Evolutionary conservation across 2,113 vertebrate genomes (phyloP).

Genomic region (Sula dactylatra): DNA sequence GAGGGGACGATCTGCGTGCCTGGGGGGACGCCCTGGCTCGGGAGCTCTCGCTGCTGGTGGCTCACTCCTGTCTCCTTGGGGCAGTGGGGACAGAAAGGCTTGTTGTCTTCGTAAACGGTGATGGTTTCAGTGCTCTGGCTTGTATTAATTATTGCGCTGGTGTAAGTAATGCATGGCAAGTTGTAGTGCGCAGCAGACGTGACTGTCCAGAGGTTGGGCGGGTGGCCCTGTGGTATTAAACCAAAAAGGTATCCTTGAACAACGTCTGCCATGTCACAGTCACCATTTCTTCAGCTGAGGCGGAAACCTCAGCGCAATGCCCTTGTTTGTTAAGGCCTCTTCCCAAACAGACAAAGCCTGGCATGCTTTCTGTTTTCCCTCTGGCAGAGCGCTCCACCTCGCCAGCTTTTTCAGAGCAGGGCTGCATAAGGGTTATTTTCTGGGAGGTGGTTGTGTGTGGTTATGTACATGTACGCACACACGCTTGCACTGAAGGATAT

Average conservation of each 20-base stretch:
- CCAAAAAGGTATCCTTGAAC: not conserved
- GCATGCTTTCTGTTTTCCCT: not conserved
- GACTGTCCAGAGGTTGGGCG: not conserved
- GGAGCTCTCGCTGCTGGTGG: not conserved
- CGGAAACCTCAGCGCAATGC: not conserved
- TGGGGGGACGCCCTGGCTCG: rapidly evolving
- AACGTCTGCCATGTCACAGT: not conserved
- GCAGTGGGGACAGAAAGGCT: not conserved
- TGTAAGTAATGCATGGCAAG: not conserved
- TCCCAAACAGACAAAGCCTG: not conserved
- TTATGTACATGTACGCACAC: not conserved
- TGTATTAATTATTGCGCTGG: not conserved
- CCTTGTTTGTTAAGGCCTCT: not conserved
- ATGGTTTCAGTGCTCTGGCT: not conserved
- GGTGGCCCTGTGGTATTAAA: not conserved
- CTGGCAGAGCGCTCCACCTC: not conserved
- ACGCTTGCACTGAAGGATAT: not conserved
- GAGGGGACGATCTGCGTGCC: not conserved
- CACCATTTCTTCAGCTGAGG: not conserved
- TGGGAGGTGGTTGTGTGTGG: not conserved
- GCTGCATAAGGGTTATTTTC: not conserved
- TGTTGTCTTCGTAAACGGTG: not conserved
- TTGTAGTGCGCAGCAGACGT: rapidly evolving
- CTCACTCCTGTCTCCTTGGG: not conserved
- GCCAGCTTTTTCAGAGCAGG: not conserved